These are phyloP conservation scores for Odontomachus brunneus DNA, from an alignment of 1,140 invertebrate genomes.

Conservation along the genomic window DNA sequence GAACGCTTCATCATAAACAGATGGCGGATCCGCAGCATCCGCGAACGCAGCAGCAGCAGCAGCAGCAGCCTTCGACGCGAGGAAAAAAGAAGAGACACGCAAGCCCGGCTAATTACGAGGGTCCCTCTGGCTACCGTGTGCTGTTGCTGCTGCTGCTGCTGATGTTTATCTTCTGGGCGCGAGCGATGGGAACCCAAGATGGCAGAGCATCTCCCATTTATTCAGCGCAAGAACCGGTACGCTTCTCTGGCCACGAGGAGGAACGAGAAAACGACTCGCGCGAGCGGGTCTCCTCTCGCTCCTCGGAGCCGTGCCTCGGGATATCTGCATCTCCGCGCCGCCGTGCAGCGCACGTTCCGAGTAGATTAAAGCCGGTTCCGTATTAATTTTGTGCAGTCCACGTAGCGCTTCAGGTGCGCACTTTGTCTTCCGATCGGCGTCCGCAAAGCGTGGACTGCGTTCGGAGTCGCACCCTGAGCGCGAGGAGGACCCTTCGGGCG, in stretches of 20 bases:
- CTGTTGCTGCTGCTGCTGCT: constrained; percentile 65
- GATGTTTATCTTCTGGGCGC: constrained; percentile 82
- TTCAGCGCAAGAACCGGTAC: constrained; percentile 71
- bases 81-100: constrained; percentile 76
- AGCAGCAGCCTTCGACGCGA: constrained; percentile 65
- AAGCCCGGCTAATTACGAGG: constrained; percentile 80
- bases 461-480: constrained; percentile 52
- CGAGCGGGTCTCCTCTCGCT: neutral
- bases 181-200: constrained; percentile 76
- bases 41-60: constrained; percentile 17
- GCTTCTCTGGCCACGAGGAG: constrained; percentile 52
- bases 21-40: constrained; percentile 43
- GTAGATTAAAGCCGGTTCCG: constrained; percentile 74
- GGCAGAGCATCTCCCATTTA: constrained; percentile 75
- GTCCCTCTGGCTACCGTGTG: constrained; percentile 78
- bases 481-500: constrained; percentile 17
- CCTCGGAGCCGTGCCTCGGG: constrained; percentile 39
- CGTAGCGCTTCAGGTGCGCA: constrained; percentile 57
- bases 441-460: neutral
- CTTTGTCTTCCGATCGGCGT: constrained; percentile 67
- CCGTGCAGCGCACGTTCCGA: neutral
- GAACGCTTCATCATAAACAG: constrained; percentile 62
- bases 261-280: constrained; percentile 64
- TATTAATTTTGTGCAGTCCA: constrained; percentile 78
- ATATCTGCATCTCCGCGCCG: constrained; percentile 58